Percentiles rank a stretch among this genome's conserved stretches.
Evolutionary conservation across 2,888 invertebrate genomes (phyloP).

Genomic region (Andrena minutula): DNA sequence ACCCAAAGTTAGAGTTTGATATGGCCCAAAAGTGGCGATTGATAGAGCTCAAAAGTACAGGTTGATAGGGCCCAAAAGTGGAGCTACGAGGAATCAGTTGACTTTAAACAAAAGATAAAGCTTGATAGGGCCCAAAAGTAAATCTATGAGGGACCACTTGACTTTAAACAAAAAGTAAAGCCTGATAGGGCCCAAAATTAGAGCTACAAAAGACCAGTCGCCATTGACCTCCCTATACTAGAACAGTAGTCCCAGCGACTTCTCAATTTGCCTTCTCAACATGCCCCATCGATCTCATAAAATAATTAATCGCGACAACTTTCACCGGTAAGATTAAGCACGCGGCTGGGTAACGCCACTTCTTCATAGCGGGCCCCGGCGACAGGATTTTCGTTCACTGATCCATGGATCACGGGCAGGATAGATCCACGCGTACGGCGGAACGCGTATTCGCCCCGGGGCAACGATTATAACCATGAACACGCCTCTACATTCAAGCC

Average conservation of each 20-base stretch:
- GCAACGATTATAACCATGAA: conserved; percentile 74
- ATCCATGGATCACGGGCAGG: conserved; percentile 21
- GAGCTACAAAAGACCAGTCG: background rate
- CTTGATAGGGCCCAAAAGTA: too few species aligned
- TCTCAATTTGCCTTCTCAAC: background rate
- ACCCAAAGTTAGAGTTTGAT: too few species aligned
- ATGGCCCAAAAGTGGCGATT: too few species aligned
- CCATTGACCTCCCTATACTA: background rate
- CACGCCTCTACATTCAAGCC: conserved; percentile 69
- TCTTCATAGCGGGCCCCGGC: background rate
- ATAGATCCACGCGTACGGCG: conserved; percentile 41
- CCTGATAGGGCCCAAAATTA: background rate
- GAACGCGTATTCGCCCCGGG: conserved; percentile 64
- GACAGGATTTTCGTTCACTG: conserved; percentile 12
- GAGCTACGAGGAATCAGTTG: background rate
- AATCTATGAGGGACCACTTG: too few species aligned
- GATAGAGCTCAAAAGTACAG: too few species aligned
- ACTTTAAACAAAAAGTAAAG: too few species aligned
- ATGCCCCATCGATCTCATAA: background rate
- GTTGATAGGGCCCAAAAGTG: too few species aligned
- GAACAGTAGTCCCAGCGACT: background rate
- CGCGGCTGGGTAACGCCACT: background rate
- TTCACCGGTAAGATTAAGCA: conserved; percentile 1
- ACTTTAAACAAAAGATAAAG: background rate
- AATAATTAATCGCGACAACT: conserved; percentile 14